Base-by-base conservation (phyloP, 2,888 invertebrate genomes). In the Apodemia duryi region DNA sequence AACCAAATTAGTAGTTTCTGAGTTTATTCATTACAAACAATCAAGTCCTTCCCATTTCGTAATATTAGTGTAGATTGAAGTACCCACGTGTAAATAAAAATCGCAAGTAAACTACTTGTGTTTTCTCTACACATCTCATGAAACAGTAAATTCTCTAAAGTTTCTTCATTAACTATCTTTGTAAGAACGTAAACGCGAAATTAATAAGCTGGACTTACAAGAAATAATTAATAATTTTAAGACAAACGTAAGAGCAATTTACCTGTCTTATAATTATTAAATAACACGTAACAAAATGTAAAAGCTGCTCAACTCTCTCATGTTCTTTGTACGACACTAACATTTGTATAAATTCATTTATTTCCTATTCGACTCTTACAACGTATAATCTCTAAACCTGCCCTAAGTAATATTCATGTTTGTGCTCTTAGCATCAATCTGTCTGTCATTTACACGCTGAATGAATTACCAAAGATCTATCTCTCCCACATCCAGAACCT, bases 401-500 rank as follows among this genome's bases (percentile, higher is more conserved):
- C 35, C 32, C 32, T 13, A 13, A 60, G 57, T 51, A 51, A 51
- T 51, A 51, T 57, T 60, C 57, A 32, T 60, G 57, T 32, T 11
- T 60, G n/a, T 32, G 57, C 57, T 60, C 35, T 60, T n/a, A 60
- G 57, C 57, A 60, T 60, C 57, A 51, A 51, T 51, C n/a, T 35
- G 35, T 60, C 57, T 61, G 32, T 64, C 28, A 32, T 13, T 62
- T 21, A 52, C 35, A 66, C 52, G 63, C 54, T 65, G 46, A 63
- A 38, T 72, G 28, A 62, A 65, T 66, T 49, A 41, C 62, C 29
- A 62, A 62, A 63, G 35, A 51, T 66, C 62, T 63, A 61, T 63
- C 9, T 63, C 82, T 75, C 85, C 86, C 81, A 85, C 85, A 72
- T 71, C 86, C 83, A 85, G 81, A 64, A 66, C 70, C 72, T 71